A percentile compares a stretch with the other conserved stretches of the same genome.
Evolutionary conservation across 2,888 invertebrate species (phyloP).

Genomic region (Lochmaea capreae): DNA sequence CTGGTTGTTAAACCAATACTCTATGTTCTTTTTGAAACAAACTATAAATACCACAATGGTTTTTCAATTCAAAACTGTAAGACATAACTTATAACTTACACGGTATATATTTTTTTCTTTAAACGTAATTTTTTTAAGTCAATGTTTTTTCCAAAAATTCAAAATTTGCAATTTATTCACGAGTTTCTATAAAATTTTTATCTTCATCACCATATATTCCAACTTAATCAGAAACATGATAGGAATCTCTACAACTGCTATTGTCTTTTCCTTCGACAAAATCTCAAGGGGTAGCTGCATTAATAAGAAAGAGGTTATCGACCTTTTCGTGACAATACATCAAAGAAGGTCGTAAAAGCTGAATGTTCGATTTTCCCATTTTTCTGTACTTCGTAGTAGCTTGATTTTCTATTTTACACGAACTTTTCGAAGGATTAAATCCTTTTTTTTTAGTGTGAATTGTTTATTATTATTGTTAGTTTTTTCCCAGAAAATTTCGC

Average conservation of each 20-base stretch:
- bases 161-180: not conserved
- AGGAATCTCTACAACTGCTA: not conserved
- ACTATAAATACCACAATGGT: no score
- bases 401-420: not conserved
- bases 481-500: no score
- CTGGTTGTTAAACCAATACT: no score
- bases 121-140: no score
- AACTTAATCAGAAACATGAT: not conserved
- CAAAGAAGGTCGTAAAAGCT: not conserved
- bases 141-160: no score
- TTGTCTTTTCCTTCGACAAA: not conserved
- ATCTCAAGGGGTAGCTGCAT: not conserved
- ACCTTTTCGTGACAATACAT: constrained; percentile 7
- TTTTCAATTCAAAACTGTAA: no score
- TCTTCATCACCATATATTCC: not conserved
- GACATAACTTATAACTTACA: no score
- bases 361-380: not conserved
- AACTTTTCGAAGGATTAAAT: not conserved
- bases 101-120: no score
- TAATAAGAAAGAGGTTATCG: not conserved
- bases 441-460: no score
- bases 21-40: no score
- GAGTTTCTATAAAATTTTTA: not conserved
- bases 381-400: not conserved
- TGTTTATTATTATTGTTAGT: no score